phyloP scores from a whole-genome alignment of 2,113 vertebrate genomes.

The Holacanthus passer region DNA sequence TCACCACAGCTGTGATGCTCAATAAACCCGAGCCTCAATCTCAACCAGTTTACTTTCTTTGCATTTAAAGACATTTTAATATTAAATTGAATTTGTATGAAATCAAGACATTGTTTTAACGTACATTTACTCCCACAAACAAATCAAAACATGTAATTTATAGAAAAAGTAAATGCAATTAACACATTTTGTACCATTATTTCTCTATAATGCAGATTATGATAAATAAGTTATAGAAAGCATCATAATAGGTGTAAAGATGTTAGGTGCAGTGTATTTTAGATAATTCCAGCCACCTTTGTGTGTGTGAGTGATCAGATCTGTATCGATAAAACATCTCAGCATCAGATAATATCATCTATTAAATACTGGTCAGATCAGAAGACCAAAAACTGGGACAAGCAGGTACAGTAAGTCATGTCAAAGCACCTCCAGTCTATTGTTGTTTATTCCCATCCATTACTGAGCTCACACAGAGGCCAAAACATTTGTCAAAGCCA shows the following conservation, averaged over 20 bases:
- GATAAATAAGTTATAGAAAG: neutral
- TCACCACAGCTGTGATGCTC: neutral
- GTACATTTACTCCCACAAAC: neutral
- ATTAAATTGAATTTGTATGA: neutral
- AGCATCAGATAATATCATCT: constrained; percentile 9
- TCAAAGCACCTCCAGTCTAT: neutral
- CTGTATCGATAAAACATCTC: neutral
- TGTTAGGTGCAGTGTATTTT: neutral
- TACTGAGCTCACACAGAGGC: neutral
- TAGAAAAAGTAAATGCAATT: neutral
- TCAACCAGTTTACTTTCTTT: neutral
- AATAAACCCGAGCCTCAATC: neutral
- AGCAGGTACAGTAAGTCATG: neutral
- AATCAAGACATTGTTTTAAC: neutral
- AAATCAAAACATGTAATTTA: neutral
- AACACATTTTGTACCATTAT: neutral
- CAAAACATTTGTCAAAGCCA: constrained; percentile 30
- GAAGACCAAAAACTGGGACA: neutral
- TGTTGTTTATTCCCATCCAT: constrained; percentile 1
- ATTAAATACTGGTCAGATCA: neutral
- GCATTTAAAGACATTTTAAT: neutral
- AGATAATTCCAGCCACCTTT: neutral
- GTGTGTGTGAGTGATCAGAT: neutral
- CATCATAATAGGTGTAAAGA: neutral
- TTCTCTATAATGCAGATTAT: neutral